Percentiles rank a stretch among this genome's conserved stretches.
Evolutionary conservation across 2,113 vertebrate species (phyloP).

Genomic region (Tetrax tetrax): DNA sequence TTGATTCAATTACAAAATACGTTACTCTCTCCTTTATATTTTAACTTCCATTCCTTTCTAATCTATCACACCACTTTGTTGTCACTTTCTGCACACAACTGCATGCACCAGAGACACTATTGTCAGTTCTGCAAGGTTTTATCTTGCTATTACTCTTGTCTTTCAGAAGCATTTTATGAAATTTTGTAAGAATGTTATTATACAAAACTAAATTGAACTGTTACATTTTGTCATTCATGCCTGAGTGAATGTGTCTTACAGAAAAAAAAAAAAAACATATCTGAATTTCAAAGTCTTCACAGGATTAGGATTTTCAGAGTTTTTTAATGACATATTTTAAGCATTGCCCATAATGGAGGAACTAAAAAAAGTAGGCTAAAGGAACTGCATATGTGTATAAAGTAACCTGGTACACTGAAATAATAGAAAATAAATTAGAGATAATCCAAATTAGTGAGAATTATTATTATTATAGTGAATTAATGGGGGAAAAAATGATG

Average conservation of each 20-base stretch:
- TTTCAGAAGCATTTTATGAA: not conserved
- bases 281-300: not conserved
- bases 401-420: not conserved
- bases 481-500: not conserved
- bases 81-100: not conserved
- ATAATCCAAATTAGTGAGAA: not conserved
- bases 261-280: not conserved
- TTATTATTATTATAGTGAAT: not conserved
- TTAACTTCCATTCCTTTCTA: not conserved
- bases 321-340: not conserved
- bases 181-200: not conserved
- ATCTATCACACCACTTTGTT: not conserved
- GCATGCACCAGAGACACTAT: not conserved
- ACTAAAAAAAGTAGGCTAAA: not conserved
- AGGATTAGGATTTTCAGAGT: not conserved
- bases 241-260: not conserved
- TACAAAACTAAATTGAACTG: constrained; percentile 27
- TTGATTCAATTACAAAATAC: not conserved
- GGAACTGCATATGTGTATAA: not conserved
- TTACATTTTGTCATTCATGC: not conserved
- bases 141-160: not conserved
- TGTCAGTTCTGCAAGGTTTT: not conserved
- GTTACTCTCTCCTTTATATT: not conserved
- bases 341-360: not conserved
- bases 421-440: not conserved